Base-by-base conservation (phyloP, 1,140 invertebrate species). In the Euura saliciscinereae region DNA sequence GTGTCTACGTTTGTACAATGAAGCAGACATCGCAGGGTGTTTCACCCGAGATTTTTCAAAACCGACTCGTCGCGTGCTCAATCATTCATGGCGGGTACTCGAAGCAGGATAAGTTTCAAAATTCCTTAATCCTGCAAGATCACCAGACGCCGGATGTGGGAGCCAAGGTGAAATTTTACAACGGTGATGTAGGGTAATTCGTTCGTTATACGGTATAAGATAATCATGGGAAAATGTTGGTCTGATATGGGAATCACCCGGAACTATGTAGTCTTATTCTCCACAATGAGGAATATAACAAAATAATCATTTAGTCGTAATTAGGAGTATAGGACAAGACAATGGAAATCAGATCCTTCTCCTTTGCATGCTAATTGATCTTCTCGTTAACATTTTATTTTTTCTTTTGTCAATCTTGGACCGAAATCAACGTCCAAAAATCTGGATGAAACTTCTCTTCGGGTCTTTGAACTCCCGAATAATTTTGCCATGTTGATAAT, bases 101-200 rank as follows among this genome's bases (percentile, higher is more conserved):
- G 28, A 28, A 28, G 28, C 28, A 28, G 28, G 1, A 28, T 28
- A 28, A 28, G 28, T 28, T 28, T 28, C 28, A 28, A 28, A 28
- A 28, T 28, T 28, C 28, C 28, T 28, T 28, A 28, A 28, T 1
- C 28, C 28, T 28, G 28, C 28, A 28, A 28, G 28, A 28, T 28
- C 28, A 28, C 28, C 28, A 59, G 51, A 59, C 13, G 51, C 6
- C 3, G 3, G 10, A 6, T 59, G 51, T 59, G 51, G 51, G 51
- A 59, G 51, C 13, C 51, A 59, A n/a, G 51, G 13, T 59, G 51
- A 59, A n/a, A 59, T 59, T 59, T 59, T 59, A 59, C 13, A 59
- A 59, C 51, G 51, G 51, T n/a, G 13, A 59, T 11, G 8, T 6
- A n/a, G 5, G 5, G 51, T 59, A 59, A 59, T 59, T 59, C 51